These are phyloP conservation scores for Coracias cyanogaster DNA, from an alignment of 2,797 vertebrate genomes.

Conservation along the genomic window DNA sequence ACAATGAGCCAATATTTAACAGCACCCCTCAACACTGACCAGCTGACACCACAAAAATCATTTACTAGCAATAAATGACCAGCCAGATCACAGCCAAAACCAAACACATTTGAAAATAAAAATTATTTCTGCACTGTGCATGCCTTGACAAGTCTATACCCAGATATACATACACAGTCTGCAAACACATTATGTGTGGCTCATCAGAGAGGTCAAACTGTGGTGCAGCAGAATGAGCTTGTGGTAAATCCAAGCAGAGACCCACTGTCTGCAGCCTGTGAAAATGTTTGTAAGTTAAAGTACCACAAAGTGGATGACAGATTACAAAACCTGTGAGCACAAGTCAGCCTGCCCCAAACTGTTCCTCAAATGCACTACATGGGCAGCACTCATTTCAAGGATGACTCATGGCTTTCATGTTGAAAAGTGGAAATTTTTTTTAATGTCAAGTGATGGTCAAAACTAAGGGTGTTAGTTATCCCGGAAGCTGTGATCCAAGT, in stretches of 20 bases:
- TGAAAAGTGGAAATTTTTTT: slow-evolving; percentile 14
- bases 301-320: slow-evolving; percentile 30
- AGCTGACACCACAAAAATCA: background rate
- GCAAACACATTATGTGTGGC: background rate
- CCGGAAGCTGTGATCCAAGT: background rate
- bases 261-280: background rate
- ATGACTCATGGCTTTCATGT: background rate
- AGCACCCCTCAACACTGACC: background rate
- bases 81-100: background rate
- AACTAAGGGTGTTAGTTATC: background rate
- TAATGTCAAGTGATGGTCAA: slow-evolving; percentile 8
- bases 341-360: background rate
- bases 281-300: slow-evolving; percentile 18
- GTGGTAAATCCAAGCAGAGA: slow-evolving; percentile 36
- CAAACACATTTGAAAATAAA: slow-evolving; percentile 11
- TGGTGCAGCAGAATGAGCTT: slow-evolving; percentile 26
- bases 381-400: background rate
- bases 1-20: background rate
- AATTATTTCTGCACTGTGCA: background rate
- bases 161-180: background rate
- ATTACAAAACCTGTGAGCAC: slow-evolving; percentile 1
- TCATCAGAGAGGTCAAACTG: slow-evolving; percentile 22
- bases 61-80: background rate
- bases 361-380: slow-evolving; percentile 47
- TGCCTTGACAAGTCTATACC: background rate